A percentile compares a stretch with the other conserved stretches of the same genome.
Evolutionary conservation across 2,113 vertebrate genomes (phyloP).

Genomic region (Paracanthobrama guichenoti): DNA sequence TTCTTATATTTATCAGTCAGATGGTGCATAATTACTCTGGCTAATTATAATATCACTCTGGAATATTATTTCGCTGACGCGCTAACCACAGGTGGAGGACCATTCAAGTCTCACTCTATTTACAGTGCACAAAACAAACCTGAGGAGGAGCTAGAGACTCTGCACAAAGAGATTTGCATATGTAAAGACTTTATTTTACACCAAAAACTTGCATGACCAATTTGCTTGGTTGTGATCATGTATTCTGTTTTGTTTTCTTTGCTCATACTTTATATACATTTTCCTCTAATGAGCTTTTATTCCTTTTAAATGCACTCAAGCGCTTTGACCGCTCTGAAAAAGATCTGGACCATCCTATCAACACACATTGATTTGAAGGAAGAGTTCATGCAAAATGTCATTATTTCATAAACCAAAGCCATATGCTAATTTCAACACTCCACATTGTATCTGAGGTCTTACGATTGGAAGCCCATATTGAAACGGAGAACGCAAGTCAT

Average conservation of each 20-base stretch:
- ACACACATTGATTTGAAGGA: background rate
- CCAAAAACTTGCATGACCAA: background rate
- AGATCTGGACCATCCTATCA: background rate
- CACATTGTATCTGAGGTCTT: too few species aligned
- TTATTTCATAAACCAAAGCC: background rate
- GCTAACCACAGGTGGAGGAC: background rate
- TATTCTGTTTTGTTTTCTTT: background rate
- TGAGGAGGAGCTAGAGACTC: background rate
- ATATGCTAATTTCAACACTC: too few species aligned
- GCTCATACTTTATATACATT: conserved; percentile 39
- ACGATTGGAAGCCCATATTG: too few species aligned
- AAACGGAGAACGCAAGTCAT: too few species aligned
- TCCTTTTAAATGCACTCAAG: conserved; percentile 38
- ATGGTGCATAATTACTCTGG: background rate
- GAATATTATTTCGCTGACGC: background rate
- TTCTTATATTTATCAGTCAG: conserved; percentile 24
- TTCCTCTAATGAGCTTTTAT: background rate
- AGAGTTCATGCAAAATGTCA: background rate
- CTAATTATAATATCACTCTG: background rate
- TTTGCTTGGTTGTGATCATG: background rate
- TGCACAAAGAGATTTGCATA: background rate
- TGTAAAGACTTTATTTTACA: background rate
- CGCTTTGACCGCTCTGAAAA: conserved; percentile 19
- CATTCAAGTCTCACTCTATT: background rate
- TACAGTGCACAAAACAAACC: background rate